These are phyloP conservation scores for Yponomeuta plumbellus DNA, from an alignment of 2,888 invertebrate species.

Conservation along the genomic window DNA sequence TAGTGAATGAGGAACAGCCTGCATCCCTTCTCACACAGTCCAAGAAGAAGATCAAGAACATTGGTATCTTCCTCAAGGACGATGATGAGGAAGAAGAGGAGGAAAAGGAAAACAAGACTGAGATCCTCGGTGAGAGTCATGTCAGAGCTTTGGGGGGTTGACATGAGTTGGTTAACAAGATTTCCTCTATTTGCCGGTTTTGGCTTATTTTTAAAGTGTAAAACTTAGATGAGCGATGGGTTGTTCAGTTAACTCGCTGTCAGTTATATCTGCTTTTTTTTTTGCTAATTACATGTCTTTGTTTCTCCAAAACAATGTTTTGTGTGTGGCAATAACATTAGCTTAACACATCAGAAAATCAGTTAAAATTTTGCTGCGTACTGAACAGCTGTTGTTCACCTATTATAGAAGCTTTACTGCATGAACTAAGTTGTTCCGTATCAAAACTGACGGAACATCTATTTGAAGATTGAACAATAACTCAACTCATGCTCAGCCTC, in stretches of 20 bases:
- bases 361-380: neutral
- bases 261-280: too few species aligned
- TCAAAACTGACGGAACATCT: too few species aligned
- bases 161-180: neutral
- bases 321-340: too few species aligned
- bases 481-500: neutral
- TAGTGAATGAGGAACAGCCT: conserved; percentile 92
- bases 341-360: too few species aligned
- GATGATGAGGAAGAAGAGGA: conserved; percentile 90
- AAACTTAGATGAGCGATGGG: too few species aligned
- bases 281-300: too few species aligned
- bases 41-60: conserved; percentile 96
- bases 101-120: conserved; percentile 85
- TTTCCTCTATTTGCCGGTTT: neutral
- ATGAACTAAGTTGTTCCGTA: neutral
- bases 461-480: too few species aligned
- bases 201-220: neutral
- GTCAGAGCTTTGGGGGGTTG: neutral
- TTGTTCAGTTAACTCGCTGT: too few species aligned
- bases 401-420: neutral
- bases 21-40: conserved; percentile 92
- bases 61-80: conserved; percentile 96
- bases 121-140: conserved; percentile 79
- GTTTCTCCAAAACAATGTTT: too few species aligned
- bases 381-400: too few species aligned